Percentiles rank a stretch among this genome's conserved stretches.
Evolutionary conservation across 2,797 vertebrate species (phyloP).

Genomic region (Lates japonicus): DNA sequence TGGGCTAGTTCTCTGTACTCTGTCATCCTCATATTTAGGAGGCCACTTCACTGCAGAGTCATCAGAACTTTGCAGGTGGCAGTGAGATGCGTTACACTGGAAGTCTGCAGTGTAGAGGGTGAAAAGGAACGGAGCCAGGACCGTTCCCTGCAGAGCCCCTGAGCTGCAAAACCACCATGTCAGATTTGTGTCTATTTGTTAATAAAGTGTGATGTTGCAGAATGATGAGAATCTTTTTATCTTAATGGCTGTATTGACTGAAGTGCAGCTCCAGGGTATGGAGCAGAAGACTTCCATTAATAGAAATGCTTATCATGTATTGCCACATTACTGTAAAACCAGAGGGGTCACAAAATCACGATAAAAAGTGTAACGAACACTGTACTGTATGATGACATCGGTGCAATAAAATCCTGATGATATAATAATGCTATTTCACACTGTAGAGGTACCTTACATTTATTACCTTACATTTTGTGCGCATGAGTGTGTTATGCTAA

Average conservation of each 20-base stretch:
- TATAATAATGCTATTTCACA: background rate
- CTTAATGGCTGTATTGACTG: background rate
- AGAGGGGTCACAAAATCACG: background rate
- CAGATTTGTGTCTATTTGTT: conserved; percentile 5
- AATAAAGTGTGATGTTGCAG: background rate
- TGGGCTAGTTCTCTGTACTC: too few species aligned
- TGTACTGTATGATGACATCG: background rate
- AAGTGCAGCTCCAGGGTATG: background rate
- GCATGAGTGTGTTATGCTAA: background rate
- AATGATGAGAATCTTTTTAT: conserved; percentile 7
- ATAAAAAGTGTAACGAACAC: background rate
- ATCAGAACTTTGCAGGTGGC: too few species aligned
- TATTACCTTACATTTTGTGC: background rate
- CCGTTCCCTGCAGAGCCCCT: too few species aligned
- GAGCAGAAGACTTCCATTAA: background rate
- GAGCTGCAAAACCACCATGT: too few species aligned
- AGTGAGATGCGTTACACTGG: too few species aligned
- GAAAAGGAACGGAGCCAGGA: too few species aligned
- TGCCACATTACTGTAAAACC: background rate
- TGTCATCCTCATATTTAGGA: too few species aligned
- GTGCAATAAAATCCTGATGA: background rate
- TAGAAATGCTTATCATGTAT: background rate
- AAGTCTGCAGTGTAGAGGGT: too few species aligned
- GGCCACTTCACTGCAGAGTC: too few species aligned
- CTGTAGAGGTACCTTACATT: background rate